Percentiles rank a stretch among this genome's conserved stretches.
These are phyloP conservation scores for Rambutsinella grinnellia DNA, from an alignment of 2,888 invertebrate genomes.

Conservation along the genomic window DNA sequence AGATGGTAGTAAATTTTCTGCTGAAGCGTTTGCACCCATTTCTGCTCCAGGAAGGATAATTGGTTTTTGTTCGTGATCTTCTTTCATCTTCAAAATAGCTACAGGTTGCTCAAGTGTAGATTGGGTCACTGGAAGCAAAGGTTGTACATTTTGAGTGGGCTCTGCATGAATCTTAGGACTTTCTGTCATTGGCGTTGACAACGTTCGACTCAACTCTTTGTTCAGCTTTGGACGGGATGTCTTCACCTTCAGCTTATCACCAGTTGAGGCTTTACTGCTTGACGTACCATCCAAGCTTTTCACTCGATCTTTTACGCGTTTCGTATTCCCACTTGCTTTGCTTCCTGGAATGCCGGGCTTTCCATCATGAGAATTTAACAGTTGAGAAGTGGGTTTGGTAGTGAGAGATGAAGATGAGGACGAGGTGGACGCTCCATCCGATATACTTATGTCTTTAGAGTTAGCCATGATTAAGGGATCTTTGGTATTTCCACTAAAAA, in stretches of 20 bases:
- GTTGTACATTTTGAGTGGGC: background rate
- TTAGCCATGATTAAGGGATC: constrained; percentile 20
- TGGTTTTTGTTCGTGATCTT: background rate
- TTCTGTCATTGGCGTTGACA: background rate
- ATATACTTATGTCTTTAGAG: constrained; percentile 9
- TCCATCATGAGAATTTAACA: constrained; percentile 31
- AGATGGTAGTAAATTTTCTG: too few relatives aligned
- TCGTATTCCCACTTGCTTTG: constrained; percentile 23
- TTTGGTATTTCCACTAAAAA: constrained; percentile 28
- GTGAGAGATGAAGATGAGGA: background rate
- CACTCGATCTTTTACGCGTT: constrained; percentile 40
- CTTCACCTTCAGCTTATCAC: constrained; percentile 20
- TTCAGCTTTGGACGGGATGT: constrained; percentile 59
- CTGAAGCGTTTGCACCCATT: too few relatives aligned
- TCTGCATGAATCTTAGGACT: too few relatives aligned
- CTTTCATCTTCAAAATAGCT: background rate
- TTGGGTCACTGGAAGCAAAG: constrained; percentile 28
- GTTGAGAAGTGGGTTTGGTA: constrained; percentile 18
- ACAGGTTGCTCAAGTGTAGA: constrained; percentile 23
- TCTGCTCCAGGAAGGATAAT: background rate
- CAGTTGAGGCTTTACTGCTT: background rate
- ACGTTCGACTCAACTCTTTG: constrained; percentile 26
- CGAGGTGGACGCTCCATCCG: background rate
- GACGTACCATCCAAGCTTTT: constrained; percentile 31
- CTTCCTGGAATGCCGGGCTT: constrained; percentile 1